Evolutionary conservation across 1,140 invertebrate species (phyloP), one percentile per base, ranked within the genome.

Genomic region (Hylaeus volcanicus): DNA sequence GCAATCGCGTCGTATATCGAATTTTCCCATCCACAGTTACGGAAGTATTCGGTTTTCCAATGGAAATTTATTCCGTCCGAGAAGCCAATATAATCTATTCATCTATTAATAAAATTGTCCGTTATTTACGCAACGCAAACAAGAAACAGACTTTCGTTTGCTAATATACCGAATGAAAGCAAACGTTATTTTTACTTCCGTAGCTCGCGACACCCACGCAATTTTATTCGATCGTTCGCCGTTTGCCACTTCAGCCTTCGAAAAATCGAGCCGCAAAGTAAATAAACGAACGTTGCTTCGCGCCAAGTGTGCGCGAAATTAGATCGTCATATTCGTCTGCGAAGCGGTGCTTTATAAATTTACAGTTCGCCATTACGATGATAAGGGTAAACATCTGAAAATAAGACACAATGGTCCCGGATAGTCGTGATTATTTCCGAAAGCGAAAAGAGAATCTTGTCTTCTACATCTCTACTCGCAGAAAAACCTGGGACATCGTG

Each of bases 121-220:
- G 39, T 6, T 76, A 68, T 76, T 76, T 69, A 60, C 5, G 26
- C n/a, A 14, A 68, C 5, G 12, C 64, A 69, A 58, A 39, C 15
- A 39, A 76, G 51, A 39, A 39, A 51, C 63, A 75, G 74, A 48
- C 43, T 55, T 58, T 51, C 39, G 26, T 63, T 58, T 48, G 26
- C 53, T 58, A 48, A 76, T 71, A 77, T 2, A 37, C 11, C n/a
- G 60, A 60, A 79, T 12, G 71, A 74, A 74, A 53, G 43, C 51
- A 74, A 79, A 79, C 26, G 71, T 74, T 70, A 55, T 76, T 69
- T 68, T 70, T 70, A 66, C 63, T 43, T 9, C n/a, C 11, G 56
- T 75, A 68, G 37, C 0, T 37, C 6, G 26, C 26, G n/a, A 69
- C 53, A n/a, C 74, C 65, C 26, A 60, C 74, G 65, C 65, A 45